Percentiles rank a stretch among this genome's conserved stretches.
phyloP scores from a whole-genome alignment of 1,140 invertebrate genomes.

The Drosophila arawakana region DNA sequence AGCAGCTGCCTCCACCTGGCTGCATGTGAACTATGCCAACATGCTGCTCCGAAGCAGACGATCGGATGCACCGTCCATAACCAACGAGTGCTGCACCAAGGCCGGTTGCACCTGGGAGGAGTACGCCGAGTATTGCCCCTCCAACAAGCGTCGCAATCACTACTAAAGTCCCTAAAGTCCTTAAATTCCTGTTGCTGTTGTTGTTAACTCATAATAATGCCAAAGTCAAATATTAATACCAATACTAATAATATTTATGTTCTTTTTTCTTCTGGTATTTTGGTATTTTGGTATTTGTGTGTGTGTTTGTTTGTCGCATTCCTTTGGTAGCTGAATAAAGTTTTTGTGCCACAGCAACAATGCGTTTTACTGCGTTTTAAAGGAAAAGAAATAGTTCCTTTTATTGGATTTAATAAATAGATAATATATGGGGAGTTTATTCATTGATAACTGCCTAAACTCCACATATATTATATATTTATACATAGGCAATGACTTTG shows the following conservation, averaged over 20 bases:
- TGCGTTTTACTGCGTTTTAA: not conserved
- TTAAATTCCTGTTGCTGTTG: slow-evolving; percentile 16
- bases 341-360: slow-evolving; percentile 4
- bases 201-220: slow-evolving; percentile 21
- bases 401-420: no score
- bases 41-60: slow-evolving; percentile 79
- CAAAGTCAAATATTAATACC: not conserved
- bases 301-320: slow-evolving; percentile 34
- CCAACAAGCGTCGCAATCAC: slow-evolving; percentile 85
- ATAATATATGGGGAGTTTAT: no score
- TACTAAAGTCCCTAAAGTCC: slow-evolving; percentile 52
- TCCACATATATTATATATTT: no score
- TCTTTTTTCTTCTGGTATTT: slow-evolving; percentile 7
- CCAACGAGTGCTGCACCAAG: slow-evolving; percentile 87
- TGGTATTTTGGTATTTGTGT: slow-evolving; percentile 8
- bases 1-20: slow-evolving; percentile 75
- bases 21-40: slow-evolving; percentile 78
- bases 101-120: slow-evolving; percentile 88
- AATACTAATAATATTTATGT: not conserved
- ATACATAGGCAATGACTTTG: no score
- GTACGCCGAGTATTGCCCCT: slow-evolving; percentile 88
- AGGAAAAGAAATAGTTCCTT: no score
- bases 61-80: slow-evolving; percentile 85
- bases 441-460: no score
- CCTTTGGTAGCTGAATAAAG: slow-evolving; percentile 24